Evolutionary conservation across 2,797 vertebrate genomes (phyloP).

Genomic region (Hylomyscus alleni): DNA sequence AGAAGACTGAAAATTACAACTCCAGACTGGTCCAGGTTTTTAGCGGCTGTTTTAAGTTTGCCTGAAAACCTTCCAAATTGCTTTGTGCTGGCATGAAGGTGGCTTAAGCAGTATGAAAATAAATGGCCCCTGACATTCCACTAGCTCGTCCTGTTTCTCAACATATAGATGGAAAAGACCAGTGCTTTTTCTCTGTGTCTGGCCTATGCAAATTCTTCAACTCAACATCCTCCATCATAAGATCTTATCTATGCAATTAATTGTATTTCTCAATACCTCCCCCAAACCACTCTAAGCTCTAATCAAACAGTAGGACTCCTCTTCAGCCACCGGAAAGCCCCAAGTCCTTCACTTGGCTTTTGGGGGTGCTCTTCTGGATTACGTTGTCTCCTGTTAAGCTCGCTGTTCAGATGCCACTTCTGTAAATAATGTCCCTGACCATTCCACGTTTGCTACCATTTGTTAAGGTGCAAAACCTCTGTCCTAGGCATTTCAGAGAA

Average conservation of each 20-base stretch:
- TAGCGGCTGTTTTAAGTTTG: neutral
- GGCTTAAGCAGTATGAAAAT: neutral
- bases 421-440: neutral
- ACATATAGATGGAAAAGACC: neutral
- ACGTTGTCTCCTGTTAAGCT: neutral
- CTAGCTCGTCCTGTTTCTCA: neutral
- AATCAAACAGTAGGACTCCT: neutral
- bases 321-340: neutral
- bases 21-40: neutral
- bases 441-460: neutral
- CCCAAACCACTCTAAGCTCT: neutral
- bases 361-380: neutral
- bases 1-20: neutral
- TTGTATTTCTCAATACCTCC: neutral
- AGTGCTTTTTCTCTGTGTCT: neutral
- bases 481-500: neutral
- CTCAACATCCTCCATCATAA: neutral
- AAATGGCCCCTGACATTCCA: neutral
- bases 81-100: neutral
- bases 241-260: neutral
- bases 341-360: neutral
- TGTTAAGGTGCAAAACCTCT: neutral
- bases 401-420: neutral
- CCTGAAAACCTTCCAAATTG: conserved; percentile 14
- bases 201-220: neutral